Conservation (phyloP, 2,797 vertebrate genomes). For the Halcyon leucocephala region DNA sequence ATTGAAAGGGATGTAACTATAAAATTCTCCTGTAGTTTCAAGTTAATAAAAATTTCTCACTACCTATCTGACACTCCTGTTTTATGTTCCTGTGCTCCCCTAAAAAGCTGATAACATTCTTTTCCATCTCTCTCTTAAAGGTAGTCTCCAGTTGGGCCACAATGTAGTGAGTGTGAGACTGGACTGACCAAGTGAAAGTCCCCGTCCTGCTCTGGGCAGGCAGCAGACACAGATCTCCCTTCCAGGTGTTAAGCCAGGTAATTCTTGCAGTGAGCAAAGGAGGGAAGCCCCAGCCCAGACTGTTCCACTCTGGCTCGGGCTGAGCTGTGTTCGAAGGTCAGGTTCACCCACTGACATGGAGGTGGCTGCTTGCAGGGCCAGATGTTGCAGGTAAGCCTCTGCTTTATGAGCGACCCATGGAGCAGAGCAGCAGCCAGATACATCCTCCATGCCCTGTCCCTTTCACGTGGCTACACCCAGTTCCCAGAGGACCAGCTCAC, state of each 20-base stretch:
- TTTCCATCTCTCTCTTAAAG: background rate
- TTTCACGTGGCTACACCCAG: background rate
- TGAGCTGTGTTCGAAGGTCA: background rate
- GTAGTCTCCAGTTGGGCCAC: fast-evolving
- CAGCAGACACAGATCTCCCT: background rate
- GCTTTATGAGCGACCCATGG: background rate
- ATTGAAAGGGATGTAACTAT: background rate
- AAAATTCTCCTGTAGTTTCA: background rate
- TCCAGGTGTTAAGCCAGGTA: background rate
- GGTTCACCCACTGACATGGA: background rate
- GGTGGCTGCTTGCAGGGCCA: fast-evolving
- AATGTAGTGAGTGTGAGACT: fast-evolving
- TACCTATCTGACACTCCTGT: background rate
- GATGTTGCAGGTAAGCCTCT: background rate
- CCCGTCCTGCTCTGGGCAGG: background rate
- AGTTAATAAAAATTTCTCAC: background rate
- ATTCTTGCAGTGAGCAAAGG: background rate
- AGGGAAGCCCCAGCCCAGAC: background rate
- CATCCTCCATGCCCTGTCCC: fast-evolving
- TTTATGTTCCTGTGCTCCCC: background rate
- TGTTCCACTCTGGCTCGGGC: background rate
- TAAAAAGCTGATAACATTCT: background rate
- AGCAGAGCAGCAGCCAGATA: background rate
- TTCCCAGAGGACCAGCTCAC: background rate
- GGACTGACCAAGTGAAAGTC: background rate